Evolutionary conservation across 2,113 vertebrate genomes (phyloP).

Genomic region (Tor tambroides): DNA sequence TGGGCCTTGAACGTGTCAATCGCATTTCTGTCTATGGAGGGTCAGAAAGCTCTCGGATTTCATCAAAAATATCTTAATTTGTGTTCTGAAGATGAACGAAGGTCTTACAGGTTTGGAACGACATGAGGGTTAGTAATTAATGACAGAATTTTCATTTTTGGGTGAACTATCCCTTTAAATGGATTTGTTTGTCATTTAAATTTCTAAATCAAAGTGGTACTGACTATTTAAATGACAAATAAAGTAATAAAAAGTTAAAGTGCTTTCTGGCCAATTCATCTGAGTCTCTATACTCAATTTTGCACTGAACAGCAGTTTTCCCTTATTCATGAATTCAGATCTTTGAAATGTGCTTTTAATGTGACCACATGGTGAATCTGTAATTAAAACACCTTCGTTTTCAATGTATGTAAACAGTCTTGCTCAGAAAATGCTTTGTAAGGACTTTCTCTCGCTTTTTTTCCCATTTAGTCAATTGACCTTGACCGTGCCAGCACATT

Average conservation of each 20-base stretch:
- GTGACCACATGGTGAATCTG: constrained; percentile 49
- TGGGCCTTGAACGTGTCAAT: too few relatives aligned
- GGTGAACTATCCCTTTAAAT: too few relatives aligned
- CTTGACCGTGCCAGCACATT: constrained; percentile 57
- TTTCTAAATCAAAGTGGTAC: neutral
- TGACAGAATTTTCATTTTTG: too few relatives aligned
- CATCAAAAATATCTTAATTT: too few relatives aligned
- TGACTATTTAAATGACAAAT: constrained; percentile 1
- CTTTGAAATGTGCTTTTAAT: constrained; percentile 56
- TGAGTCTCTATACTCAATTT: constrained; percentile 13
- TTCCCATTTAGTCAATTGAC: constrained; percentile 56
- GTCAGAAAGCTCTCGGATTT: too few relatives aligned
- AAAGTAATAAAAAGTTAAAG: neutral
- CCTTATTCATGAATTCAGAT: constrained; percentile 52
- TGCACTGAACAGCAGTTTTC: constrained; percentile 51
- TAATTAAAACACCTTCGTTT: constrained; percentile 57
- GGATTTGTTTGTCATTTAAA: neutral
- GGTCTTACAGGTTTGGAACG: too few relatives aligned
- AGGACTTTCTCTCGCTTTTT: constrained; percentile 38
- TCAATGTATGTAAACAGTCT: constrained; percentile 56
- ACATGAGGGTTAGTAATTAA: too few relatives aligned
- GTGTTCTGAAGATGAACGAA: too few relatives aligned
- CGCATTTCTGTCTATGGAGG: too few relatives aligned
- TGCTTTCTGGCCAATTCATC: constrained; percentile 5
- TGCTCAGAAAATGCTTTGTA: constrained; percentile 55